A percentile compares a stretch with the other conserved stretches of the same genome.
Conservation (phyloP, 2,797 vertebrate species). For the Parotocinclus haroldoi region DNA sequence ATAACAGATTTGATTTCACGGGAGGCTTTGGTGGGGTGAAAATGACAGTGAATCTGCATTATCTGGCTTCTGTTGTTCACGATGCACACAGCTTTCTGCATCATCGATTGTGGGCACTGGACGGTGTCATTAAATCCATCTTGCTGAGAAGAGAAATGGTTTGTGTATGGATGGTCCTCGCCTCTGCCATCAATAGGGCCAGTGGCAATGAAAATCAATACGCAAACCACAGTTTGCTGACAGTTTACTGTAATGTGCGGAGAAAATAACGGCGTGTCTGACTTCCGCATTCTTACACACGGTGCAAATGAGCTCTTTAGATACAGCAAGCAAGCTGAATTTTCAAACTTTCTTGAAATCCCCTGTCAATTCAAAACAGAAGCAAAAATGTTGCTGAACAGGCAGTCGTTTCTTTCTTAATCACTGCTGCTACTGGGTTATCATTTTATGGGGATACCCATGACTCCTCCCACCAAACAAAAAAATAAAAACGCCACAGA, state of each 20-base stretch:
- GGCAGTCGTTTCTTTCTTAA: no score
- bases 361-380: no score
- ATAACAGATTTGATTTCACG: slow-evolving; percentile 58
- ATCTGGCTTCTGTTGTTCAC: slow-evolving; percentile 70
- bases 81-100: slow-evolving; percentile 66
- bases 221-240: slow-evolving; percentile 47
- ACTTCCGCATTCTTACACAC: slow-evolving; percentile 13
- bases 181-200: slow-evolving; percentile 62
- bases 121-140: slow-evolving; percentile 78
- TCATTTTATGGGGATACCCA: no score
- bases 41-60: slow-evolving; percentile 72
- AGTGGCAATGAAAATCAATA: slow-evolving; percentile 59
- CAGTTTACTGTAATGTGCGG: slow-evolving; percentile 9
- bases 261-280: slow-evolving; percentile 12
- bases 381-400: no score
- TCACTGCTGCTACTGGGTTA: no score
- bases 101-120: slow-evolving; percentile 71
- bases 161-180: slow-evolving; percentile 70
- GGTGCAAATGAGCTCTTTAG: slow-evolving; percentile 16
- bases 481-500: no score
- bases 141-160: slow-evolving; percentile 70
- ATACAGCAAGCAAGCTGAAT: neutral
- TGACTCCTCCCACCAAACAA: no score
- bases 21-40: slow-evolving; percentile 67
- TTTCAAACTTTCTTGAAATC: neutral